Base-by-base conservation (phyloP, 1,140 invertebrate species). In the Halesus radiatus region DNA sequence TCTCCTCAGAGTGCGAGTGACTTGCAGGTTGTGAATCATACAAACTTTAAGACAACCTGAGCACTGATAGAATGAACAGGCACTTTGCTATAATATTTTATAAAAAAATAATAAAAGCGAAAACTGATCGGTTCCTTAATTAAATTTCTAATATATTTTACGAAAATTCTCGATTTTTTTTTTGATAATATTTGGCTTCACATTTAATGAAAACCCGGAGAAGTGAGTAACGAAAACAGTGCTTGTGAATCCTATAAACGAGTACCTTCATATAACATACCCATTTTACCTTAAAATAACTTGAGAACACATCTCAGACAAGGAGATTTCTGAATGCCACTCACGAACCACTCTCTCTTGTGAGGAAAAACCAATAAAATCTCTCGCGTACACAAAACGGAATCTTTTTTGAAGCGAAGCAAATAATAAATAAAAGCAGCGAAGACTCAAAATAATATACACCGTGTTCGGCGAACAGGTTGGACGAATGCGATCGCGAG, bases 331-430 rank as follows among this genome's bases (percentile, higher is more conserved):
- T 72, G 45, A 75, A 79, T 79, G 80, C 80, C 73, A 81, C 78
- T 81, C 80, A 79, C 62, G 81, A 66, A 77, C 75, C 77, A 82
- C 80, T 79, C 54, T 45, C 60, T 70, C 78, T 79, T 74, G 64
- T 56, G 50, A 18, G 76, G 54, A 77, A 80, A 64, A 80, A 78
- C 62, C 78, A 80, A 82, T 82, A 80, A 82, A 82, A 77, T 72
- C 56, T 56, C 18, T 54, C 54, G 64, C 74, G 70, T 54, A 77
- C 70, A 73, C 72, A 56, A 73, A 82, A 82, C 79, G 78, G 76
- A 82, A 82, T 80, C 78, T 82, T 82, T 81, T 80, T 78, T 79
- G 66, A 74, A 70, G 60, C 29, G 76, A 68, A 68, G 76, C 52
- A 56, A 54, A 73, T 32, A 79, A 79, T 73, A 73, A 79, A 72